Evolutionary conservation across 2,113 vertebrate species (phyloP).

Genomic region (Rana temporaria): DNA sequence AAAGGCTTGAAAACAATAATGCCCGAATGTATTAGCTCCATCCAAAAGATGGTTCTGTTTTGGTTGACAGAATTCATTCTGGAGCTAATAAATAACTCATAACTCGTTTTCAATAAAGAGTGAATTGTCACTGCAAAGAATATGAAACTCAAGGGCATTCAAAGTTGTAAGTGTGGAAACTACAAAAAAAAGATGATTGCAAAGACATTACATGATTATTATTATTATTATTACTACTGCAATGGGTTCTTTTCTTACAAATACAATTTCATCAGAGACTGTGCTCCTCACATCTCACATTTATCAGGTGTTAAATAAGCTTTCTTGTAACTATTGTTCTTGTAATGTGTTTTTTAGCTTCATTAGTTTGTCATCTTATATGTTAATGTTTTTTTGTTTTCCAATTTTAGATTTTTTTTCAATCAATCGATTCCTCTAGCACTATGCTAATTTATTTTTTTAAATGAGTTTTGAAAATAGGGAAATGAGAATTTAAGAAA

Average conservation of each 20-base stretch:
- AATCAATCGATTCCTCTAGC: conserved; percentile 34
- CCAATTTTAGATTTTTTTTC: conserved; percentile 38
- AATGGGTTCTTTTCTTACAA: background rate
- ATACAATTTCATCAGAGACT: conserved; percentile 7
- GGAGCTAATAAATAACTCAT: conserved; percentile 38
- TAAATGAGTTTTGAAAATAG: conserved; percentile 34
- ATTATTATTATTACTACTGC: conserved; percentile 20
- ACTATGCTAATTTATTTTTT: conserved; percentile 20
- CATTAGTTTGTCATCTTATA: conserved; percentile 29
- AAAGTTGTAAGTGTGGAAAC: conserved; percentile 39
- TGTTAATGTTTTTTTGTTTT: conserved; percentile 44
- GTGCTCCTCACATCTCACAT: conserved; percentile 10
- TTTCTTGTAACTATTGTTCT: conserved; percentile 31
- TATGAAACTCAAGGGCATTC: conserved; percentile 43
- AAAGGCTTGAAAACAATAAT: conserved; percentile 17
- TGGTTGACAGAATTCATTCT: conserved; percentile 43
- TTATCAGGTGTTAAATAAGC: conserved; percentile 47
- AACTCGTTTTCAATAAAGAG: conserved; percentile 44
- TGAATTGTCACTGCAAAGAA: conserved; percentile 30
- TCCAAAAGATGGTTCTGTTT: conserved; percentile 11
- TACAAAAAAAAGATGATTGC: conserved; percentile 36
- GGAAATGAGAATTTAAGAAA: background rate
- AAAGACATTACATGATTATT: conserved; percentile 43
- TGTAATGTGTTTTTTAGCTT: conserved; percentile 31
- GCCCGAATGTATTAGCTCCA: conserved; percentile 12